Evolutionary conservation across 2,113 vertebrate species (phyloP).

Genomic region (Miniopterus natalensis): DNA sequence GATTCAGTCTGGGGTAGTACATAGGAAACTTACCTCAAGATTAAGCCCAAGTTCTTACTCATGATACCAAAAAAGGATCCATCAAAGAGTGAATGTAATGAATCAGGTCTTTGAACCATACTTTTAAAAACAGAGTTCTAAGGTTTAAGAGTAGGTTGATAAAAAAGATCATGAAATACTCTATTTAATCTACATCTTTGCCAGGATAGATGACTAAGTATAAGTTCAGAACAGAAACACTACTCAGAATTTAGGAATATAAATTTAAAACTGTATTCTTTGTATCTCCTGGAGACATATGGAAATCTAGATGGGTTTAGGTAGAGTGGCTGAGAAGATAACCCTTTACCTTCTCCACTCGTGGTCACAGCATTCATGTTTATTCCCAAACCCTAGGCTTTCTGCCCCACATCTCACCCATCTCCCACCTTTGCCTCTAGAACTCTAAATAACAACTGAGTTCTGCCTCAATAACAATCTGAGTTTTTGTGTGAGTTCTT

Average conservation of each 20-base stretch:
- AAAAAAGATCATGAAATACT: background rate
- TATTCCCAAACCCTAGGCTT: background rate
- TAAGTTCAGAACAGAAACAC: background rate
- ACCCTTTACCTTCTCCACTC: background rate
- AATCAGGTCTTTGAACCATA: background rate
- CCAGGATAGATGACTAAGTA: background rate
- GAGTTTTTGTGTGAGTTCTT: background rate
- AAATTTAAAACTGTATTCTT: background rate
- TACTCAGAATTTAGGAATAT: background rate
- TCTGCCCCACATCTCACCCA: background rate
- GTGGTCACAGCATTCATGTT: background rate
- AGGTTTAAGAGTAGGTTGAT: background rate
- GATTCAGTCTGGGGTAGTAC: background rate
- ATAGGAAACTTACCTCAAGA: background rate
- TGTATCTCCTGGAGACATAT: background rate
- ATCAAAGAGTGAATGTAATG: background rate
- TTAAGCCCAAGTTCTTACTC: background rate
- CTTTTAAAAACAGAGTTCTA: background rate
- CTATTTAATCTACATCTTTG: background rate
- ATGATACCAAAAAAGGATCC: background rate
- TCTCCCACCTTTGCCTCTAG: background rate
- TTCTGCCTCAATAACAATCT: background rate
- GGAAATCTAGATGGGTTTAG: background rate
- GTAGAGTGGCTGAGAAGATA: background rate
- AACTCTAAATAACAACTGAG: background rate